Percentiles rank a stretch among this genome's conserved stretches.
phyloP scores from a whole-genome alignment of 2,888 invertebrate species.

The Eupithecia abbreviata region DNA sequence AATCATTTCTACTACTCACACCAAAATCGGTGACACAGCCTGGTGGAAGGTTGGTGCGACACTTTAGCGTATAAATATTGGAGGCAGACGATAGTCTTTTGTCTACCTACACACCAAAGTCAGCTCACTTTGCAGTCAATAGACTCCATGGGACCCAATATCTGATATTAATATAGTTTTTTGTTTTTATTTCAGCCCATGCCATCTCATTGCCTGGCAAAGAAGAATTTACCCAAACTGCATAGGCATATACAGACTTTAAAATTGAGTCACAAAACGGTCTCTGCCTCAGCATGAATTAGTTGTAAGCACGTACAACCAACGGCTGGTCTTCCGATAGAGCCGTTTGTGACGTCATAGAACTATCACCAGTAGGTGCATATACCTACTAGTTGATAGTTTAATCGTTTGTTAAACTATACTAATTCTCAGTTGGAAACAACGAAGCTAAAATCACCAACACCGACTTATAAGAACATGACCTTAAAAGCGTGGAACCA shows the following conservation, averaged over 20 bases:
- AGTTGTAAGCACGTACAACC: no score
- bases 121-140: not conserved
- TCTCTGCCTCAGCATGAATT: no score
- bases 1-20: not conserved
- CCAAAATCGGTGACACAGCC: not conserved
- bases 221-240: no score
- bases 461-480: not conserved
- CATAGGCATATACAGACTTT: no score
- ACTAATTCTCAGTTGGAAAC: not conserved
- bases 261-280: no score
- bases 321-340: no score
- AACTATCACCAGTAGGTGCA: no score
- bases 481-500: conserved; percentile 51
- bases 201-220: no score
- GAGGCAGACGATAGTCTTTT: not conserved
- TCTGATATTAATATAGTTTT: no score
- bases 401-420: not conserved
- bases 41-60: not conserved
- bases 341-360: no score
- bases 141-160: not conserved
- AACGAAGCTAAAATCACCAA: not conserved
- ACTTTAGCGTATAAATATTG: not conserved
- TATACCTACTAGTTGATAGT: not conserved
- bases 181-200: no score
- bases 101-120: not conserved